phyloP scores from a whole-genome alignment of 1,140 invertebrate genomes.

The Cherax quadricarinatus region DNA sequence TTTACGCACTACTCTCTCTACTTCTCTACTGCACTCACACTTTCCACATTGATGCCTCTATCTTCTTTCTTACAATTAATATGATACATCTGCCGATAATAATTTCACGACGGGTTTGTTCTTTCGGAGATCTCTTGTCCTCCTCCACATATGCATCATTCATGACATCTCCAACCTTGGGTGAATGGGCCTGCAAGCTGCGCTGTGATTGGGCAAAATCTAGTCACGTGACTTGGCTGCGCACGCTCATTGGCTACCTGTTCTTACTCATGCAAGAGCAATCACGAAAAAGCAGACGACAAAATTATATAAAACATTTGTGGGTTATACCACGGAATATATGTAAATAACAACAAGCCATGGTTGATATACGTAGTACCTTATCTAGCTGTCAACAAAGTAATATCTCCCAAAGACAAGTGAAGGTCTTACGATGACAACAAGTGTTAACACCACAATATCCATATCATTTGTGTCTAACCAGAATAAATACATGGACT shows the following conservation, averaged over 20 bases:
- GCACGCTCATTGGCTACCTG: slow-evolving; percentile 60
- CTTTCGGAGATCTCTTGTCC: not conserved
- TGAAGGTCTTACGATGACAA: too few relatives aligned
- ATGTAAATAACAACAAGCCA: not conserved
- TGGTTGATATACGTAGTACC: not conserved
- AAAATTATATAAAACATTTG: slow-evolving; percentile 30
- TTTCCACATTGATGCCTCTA: not conserved
- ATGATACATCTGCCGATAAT: not conserved
- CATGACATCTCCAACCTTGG: slow-evolving; percentile 67
- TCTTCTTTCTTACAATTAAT: not conserved
- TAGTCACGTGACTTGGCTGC: slow-evolving; percentile 59
- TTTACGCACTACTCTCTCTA: not conserved
- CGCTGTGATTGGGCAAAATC: slow-evolving; percentile 43
- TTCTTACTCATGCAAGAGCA: slow-evolving; percentile 39
- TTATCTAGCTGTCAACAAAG: too few relatives aligned
- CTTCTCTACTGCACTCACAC: not conserved
- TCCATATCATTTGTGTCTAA: too few relatives aligned
- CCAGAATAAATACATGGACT: too few relatives aligned
- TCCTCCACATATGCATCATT: slow-evolving; percentile 42
- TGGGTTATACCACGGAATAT: not conserved
- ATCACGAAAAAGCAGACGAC: slow-evolving; percentile 53
- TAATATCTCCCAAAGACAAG: too few relatives aligned
- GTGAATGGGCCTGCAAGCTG: slow-evolving; percentile 66
- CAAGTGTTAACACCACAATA: too few relatives aligned
- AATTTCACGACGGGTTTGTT: not conserved